Evolutionary conservation across 2,113 vertebrate species (phyloP).

Genomic region (Labrus mixtus): DNA sequence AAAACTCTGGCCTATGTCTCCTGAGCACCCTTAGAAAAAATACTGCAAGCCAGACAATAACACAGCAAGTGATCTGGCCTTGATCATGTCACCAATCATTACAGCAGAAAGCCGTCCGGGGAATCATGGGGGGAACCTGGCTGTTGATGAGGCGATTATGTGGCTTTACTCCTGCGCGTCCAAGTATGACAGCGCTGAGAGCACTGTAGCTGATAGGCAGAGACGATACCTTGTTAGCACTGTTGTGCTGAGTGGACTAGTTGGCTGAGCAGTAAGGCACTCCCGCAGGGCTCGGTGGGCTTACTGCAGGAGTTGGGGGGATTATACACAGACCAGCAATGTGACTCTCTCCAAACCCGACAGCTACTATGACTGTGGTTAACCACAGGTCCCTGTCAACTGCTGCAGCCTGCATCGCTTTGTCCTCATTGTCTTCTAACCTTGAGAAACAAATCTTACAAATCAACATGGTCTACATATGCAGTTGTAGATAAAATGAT

Average conservation of each 20-base stretch:
- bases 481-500: neutral
- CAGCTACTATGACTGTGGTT: constrained; percentile 51
- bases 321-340: constrained; percentile 62
- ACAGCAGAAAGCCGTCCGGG: constrained; percentile 65
- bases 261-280: constrained; percentile 59
- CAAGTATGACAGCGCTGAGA: constrained; percentile 73
- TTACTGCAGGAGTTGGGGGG: constrained; percentile 57
- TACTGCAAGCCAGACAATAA: constrained; percentile 73
- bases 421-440: constrained; percentile 11
- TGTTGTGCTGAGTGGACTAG: constrained; percentile 74
- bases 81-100: constrained; percentile 81
- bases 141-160: constrained; percentile 82
- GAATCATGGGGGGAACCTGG: constrained; percentile 62
- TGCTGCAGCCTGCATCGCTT: neutral
- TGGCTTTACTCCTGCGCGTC: constrained; percentile 71
- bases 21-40: constrained; percentile 57
- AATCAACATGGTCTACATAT: neutral
- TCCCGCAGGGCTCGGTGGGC: constrained; percentile 57
- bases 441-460: neutral
- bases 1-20: constrained; percentile 59
- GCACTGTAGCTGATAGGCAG: constrained; percentile 53
- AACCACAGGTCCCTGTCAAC: constrained; percentile 42
- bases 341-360: constrained; percentile 39
- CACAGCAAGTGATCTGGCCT: constrained; percentile 70
- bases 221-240: constrained; percentile 76